Conservation (phyloP, 2,113 vertebrate species). For the Cottus gobio region DNA sequence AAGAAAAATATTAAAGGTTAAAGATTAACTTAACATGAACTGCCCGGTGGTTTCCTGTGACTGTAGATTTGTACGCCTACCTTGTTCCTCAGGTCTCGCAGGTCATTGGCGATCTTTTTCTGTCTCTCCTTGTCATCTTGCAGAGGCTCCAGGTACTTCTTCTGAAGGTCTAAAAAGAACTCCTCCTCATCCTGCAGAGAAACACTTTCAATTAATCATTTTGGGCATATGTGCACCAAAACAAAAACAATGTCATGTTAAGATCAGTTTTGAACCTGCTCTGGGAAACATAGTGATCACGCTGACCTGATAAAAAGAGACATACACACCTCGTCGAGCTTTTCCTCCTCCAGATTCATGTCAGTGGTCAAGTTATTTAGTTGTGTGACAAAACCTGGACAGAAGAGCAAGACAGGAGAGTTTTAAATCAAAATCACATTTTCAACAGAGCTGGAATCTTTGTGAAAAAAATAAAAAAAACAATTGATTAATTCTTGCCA, state of each 20-base stretch:
- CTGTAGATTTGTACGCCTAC: conserved; percentile 25
- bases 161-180: conserved; percentile 70
- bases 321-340: conserved; percentile 60
- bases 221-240: neutral
- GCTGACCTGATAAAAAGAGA: neutral
- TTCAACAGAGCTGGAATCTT: neutral
- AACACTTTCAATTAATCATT: neutral
- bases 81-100: conserved; percentile 75
- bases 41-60: neutral
- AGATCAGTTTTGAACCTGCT: neutral
- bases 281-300: neutral
- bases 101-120: conserved; percentile 51
- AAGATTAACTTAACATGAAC: neutral
- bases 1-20: neutral
- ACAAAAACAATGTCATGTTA: neutral
- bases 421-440: neutral
- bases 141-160: conserved; percentile 74
- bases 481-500: neutral
- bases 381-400: conserved; percentile 68
- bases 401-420: neutral
- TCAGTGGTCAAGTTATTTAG: conserved; percentile 58
- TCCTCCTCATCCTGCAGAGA: conserved; percentile 65
- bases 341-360: conserved; percentile 53
- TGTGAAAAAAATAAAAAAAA: no score
- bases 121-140: conserved; percentile 67